These are phyloP conservation scores for Philhelius pedissequus DNA, from an alignment of 2,888 invertebrate genomes.

Conservation along the genomic window DNA sequence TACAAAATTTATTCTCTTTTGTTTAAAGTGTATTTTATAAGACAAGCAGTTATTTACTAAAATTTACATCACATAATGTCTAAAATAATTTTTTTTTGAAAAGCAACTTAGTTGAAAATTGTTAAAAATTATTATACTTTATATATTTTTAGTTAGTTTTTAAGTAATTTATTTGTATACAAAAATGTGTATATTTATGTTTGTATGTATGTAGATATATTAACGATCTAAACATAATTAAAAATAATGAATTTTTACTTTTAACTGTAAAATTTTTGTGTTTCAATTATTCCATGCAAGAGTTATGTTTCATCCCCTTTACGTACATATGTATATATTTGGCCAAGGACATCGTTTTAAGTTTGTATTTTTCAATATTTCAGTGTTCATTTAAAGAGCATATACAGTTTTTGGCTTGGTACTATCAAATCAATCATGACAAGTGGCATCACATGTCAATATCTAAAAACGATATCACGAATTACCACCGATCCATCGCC, in stretches of 20 bases:
- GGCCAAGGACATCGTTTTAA: no score
- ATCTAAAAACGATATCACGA: no score
- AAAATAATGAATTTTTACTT: constrained; percentile 25
- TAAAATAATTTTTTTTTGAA: constrained; percentile 23
- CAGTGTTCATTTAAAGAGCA: no score
- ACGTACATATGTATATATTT: no score
- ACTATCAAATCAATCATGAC: no score
- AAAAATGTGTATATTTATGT: constrained; percentile 40
- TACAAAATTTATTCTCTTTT: neutral
- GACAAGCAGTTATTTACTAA: constrained; percentile 31
- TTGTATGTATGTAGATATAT: no score
- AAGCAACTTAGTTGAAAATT: constrained; percentile 24
- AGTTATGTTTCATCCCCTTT: no score
- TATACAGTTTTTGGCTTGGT: no score
- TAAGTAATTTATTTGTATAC: constrained; percentile 68
- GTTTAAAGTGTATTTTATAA: neutral
- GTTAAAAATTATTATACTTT: neutral
- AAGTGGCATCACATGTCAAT: no score
- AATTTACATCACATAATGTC: constrained; percentile 60
- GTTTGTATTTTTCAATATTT: no score
- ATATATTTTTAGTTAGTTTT: constrained; percentile 27
- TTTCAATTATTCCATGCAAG: neutral
- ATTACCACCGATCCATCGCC: no score
- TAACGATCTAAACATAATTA: constrained; percentile 35
- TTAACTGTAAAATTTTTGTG: constrained; percentile 6